These are phyloP conservation scores for Drosophila lutescens DNA, from an alignment of 2,888 invertebrate genomes.

Conservation along the genomic window DNA sequence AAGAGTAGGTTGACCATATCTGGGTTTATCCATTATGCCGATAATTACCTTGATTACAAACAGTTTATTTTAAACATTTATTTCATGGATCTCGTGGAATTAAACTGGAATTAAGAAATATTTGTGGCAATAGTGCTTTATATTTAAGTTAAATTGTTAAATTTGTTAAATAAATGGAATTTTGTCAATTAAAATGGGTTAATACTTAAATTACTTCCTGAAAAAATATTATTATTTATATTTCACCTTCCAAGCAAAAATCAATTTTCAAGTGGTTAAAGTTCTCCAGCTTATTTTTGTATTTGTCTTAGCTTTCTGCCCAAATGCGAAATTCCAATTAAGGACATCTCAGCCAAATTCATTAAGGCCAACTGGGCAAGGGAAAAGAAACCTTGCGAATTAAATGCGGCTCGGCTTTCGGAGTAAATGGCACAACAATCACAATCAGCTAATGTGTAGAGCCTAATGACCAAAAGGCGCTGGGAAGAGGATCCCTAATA, in stretches of 20 bases:
- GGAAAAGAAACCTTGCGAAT: constrained; percentile 39
- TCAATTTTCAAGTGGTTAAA: background rate
- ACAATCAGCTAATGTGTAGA: constrained; percentile 74
- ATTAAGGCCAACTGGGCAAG: constrained; percentile 55
- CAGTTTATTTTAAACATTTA: no score
- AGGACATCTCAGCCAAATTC: constrained; percentile 48
- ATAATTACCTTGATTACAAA: no score
- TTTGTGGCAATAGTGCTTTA: no score
- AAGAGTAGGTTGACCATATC: no score
- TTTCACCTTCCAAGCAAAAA: background rate
- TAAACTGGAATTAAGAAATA: no score
- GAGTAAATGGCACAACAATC: constrained; percentile 74
- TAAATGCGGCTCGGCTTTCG: constrained; percentile 61
- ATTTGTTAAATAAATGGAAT: no score
- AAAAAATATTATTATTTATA: no score
- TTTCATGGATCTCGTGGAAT: no score
- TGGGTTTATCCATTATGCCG: no score
- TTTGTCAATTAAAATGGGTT: no score
- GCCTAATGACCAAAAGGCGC: constrained; percentile 64
- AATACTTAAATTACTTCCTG: no score
- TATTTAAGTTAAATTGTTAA: no score
- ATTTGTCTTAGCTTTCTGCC: background rate
- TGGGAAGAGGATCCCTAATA: constrained; percentile 24
- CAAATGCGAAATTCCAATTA: constrained; percentile 13
- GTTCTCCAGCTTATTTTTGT: background rate